Base-by-base conservation (phyloP, 2,113 vertebrate species). In the Sinocyclocheilus anshuiensis region DNA sequence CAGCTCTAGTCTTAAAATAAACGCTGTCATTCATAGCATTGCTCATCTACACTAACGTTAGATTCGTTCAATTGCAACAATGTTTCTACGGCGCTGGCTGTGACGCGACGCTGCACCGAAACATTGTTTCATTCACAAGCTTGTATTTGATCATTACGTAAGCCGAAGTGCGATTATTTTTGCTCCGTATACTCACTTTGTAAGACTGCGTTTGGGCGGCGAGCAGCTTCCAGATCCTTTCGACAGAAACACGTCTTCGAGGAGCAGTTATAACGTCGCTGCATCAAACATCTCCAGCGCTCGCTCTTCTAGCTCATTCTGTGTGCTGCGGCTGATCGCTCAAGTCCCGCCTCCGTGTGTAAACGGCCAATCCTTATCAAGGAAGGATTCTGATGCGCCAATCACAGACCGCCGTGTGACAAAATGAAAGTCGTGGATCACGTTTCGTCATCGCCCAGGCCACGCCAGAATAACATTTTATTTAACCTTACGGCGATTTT, bases 261-360 rank as follows among this genome's bases (percentile, higher is more conserved):
- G 0, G 65, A 57, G 8, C 39, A 12, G 16, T 24, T 24, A 18
- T 22, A 3, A 55, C 22, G 12, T 59, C 22, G 10, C 50, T 20
- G 15, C 39, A 4, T 24, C 26, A 4, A 5, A 24, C 26, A 8
- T 13, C 45, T 57, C 65, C 48, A 48, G 63, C 33, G 48, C 57
- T 7, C 55, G 16, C 33, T 42, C 63, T 91, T 91, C 92, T 87
- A 90, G 93, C 61, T 36, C 91, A 24, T 91, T 92, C 90, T 90
- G 79, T 89, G 76, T 53, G 39, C 39, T 86, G 86, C 85, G 81
- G 86, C 83, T 81, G 50, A 74, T 12, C n/a, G 39, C 48, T 74
- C 26, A 82, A 87, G 33, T 50, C 57, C 88, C 86, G 79, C 86
- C 88, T 29, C 55, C 33, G 33, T 15, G 26, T 18, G 69, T 0